Conservation (phyloP, 2,888 invertebrate genomes). For the Clunio marinus region DNA sequence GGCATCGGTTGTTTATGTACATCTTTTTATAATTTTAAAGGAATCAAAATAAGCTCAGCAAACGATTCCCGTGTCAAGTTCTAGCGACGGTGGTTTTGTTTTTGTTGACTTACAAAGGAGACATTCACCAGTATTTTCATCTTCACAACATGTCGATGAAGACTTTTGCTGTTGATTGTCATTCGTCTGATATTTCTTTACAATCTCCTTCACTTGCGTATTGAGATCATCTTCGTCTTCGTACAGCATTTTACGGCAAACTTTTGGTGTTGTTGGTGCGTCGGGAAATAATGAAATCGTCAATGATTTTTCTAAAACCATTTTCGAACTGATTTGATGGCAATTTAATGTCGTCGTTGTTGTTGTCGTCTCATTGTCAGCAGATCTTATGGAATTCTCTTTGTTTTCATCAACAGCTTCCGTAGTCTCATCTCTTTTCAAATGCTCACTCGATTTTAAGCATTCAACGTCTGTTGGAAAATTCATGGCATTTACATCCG, state of each 20-base stretch:
- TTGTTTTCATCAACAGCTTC: conserved; percentile 40
- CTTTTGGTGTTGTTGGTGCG: conserved; percentile 64
- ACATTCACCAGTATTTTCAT: conserved; percentile 16
- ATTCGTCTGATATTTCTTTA: conserved; percentile 11
- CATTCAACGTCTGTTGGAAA: not conserved
- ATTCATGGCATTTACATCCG: not conserved
- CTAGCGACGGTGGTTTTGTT: conserved; percentile 7
- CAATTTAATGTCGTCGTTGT: conserved; percentile 41
- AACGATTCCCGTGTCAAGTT: conserved; percentile 31
- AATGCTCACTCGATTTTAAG: not conserved
- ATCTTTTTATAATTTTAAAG: no score
- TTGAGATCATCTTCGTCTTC: conserved; percentile 15
- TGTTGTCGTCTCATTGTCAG: conserved; percentile 41
- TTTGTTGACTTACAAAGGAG: not conserved
- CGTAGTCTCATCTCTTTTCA: not conserved
- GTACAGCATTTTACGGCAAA: conserved; percentile 54
- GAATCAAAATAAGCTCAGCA: not conserved
- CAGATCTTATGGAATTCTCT: conserved; percentile 42
- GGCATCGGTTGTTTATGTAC: no score
- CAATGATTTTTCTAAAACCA: conserved; percentile 43
- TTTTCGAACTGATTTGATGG: conserved; percentile 43
- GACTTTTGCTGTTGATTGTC: not conserved
- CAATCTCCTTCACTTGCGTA: conserved; percentile 10
- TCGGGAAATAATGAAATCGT: conserved; percentile 57
- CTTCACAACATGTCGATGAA: no score